Conservation (phyloP, 2,113 vertebrate genomes). For the Anser cygnoides region DNA sequence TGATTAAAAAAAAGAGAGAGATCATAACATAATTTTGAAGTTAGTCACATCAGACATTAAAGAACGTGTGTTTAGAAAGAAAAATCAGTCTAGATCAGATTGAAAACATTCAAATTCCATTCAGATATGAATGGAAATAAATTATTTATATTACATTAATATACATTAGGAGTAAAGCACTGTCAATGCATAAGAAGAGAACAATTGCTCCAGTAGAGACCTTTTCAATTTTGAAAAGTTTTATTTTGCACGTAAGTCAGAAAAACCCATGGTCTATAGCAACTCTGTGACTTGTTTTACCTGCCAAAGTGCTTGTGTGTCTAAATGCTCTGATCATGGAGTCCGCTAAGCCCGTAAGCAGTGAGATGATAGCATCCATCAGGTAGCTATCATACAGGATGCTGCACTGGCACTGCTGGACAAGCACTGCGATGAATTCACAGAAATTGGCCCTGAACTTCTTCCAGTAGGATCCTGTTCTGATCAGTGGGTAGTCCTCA, state of each 20-base stretch:
- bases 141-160: not conserved
- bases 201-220: not conserved
- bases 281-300: constrained; percentile 60
- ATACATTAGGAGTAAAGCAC: not conserved
- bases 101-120: not conserved
- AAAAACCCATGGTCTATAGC: not conserved
- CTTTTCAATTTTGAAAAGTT: not conserved
- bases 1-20: not conserved
- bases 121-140: not conserved
- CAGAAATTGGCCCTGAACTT: constrained; percentile 89
- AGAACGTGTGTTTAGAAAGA: not conserved
- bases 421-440: constrained; percentile 87
- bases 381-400: constrained; percentile 88
- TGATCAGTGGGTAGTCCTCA: constrained; percentile 86
- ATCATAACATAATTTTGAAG: not conserved
- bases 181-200: not conserved
- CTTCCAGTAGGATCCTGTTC: constrained; percentile 85
- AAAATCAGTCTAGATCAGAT: not conserved
- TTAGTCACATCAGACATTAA: not conserved
- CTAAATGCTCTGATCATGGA: constrained; percentile 87
- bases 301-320: constrained; percentile 93
- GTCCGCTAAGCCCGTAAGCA: constrained; percentile 87
- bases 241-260: not conserved
- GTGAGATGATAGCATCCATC: constrained; percentile 85
- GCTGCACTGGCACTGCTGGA: constrained; percentile 85